phyloP scores from a whole-genome alignment of 2,113 vertebrate genomes.

The Rutilus rutilus region DNA sequence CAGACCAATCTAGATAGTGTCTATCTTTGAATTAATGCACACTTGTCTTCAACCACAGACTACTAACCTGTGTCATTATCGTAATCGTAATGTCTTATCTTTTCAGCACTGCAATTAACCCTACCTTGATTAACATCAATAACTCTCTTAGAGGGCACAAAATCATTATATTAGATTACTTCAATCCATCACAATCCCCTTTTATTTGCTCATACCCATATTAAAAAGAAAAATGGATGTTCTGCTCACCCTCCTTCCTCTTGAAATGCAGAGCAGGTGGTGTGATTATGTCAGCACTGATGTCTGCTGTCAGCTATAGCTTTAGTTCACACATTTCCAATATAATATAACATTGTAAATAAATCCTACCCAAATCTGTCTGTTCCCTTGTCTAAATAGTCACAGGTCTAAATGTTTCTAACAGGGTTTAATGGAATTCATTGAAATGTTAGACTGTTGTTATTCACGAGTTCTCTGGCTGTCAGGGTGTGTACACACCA shows the following conservation, averaged over 20 bases:
- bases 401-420: slow-evolving; percentile 40
- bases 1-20: slow-evolving; percentile 13
- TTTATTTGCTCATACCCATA: neutral
- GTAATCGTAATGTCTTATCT: slow-evolving; percentile 69
- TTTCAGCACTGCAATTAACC: slow-evolving; percentile 72
- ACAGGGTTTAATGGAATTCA: slow-evolving; percentile 44
- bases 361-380: slow-evolving; percentile 13
- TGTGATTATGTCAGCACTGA: neutral
- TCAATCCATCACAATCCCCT: neutral
- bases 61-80: slow-evolving; percentile 68
- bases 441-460: slow-evolving; percentile 32
- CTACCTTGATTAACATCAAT: slow-evolving; percentile 69
- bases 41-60: slow-evolving; percentile 63
- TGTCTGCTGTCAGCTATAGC: slow-evolving; percentile 19
- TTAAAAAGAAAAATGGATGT: slow-evolving; percentile 2
- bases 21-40: slow-evolving; percentile 32
- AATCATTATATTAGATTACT: slow-evolving; percentile 46
- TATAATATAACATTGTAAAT: slow-evolving; percentile 7
- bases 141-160: slow-evolving; percentile 59
- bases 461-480: slow-evolving; percentile 45
- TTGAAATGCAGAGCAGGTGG: slow-evolving; percentile 11
- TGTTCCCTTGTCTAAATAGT: slow-evolving; percentile 43
- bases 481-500: slow-evolving; percentile 38
- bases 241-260: neutral
- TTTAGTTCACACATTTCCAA: slow-evolving; percentile 6